Base-by-base conservation (phyloP, 2,888 invertebrate genomes). In the Incurvaria masculella region DNA sequence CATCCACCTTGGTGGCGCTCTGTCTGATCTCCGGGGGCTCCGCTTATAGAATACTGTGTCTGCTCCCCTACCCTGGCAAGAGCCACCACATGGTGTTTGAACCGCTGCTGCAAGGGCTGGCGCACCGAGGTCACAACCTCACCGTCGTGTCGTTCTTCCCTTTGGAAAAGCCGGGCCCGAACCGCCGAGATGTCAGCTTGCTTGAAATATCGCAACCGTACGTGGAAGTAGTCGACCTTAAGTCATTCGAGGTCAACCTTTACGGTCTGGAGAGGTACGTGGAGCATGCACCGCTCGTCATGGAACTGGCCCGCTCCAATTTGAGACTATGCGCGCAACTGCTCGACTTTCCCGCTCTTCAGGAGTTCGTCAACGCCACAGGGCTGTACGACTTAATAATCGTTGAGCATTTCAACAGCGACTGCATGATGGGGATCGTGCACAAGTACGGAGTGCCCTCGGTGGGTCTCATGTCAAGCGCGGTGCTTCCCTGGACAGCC, bases 31-130 rank as follows among this genome's bases (percentile, higher is more conserved):
- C 6, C 11, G 11, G 14, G 14, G 8, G 33, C 33, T 33, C 33
- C 8, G 8, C 33, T 11, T 33, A 14, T 44, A 62, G 58, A 42
- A 71, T 80, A 41, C 59, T 81, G 6, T 74, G 66, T 11, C 51
- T 74, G 1, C 66, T 81, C 33, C 69, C 71, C 2, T 74, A 79
- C 51, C 61, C 65, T 0, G 80, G 80, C 0, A 75, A 72, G 49
- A 81, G 81, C 46, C 81, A 81, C 53, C 69, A 76, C 52, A 66
- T 70, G 53, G 71, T 80, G 2, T 79, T 79, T 51, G 66, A 71
- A 41, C 72, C 78, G 0, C 55, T 81, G 6, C 51, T 81, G 2
- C 60, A 68, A 2, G 73, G 73, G 48, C 55, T 81, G 41, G 65
- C 64, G 1, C 52, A 51, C 1, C 64, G 73, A 1, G 79, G 79